phyloP scores from a whole-genome alignment of 2,888 invertebrate genomes.

The Plebejus anna region DNA sequence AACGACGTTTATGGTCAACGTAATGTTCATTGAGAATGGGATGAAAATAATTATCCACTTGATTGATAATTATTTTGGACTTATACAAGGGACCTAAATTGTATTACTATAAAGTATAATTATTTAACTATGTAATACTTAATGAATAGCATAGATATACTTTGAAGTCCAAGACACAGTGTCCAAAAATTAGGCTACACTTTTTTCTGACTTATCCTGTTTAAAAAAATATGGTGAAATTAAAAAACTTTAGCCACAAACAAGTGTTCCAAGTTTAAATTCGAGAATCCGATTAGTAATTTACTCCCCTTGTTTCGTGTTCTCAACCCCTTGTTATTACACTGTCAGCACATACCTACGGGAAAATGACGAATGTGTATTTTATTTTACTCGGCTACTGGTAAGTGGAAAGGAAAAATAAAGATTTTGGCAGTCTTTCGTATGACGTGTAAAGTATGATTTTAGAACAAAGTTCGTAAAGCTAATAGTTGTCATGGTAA shows the following conservation, averaged over 20 bases:
- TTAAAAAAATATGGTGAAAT: not conserved
- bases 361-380: slow-evolving; percentile 57
- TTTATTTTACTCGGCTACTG: not conserved
- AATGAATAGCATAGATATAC: too few species aligned
- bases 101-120: too few species aligned
- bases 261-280: slow-evolving; percentile 17
- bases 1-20: not conserved
- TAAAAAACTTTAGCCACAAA: not conserved
- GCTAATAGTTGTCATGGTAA: too few species aligned
- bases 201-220: too few species aligned
- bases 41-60: not conserved
- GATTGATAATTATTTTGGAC: not conserved
- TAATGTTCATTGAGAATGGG: not conserved
- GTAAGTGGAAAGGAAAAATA: too few species aligned
- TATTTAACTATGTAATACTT: too few species aligned
- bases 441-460: not conserved
- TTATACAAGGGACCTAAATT: not conserved
- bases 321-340: slow-evolving; percentile 75
- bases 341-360: slow-evolving; percentile 73
- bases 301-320: slow-evolving; percentile 63
- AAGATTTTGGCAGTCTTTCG: not conserved
- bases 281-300: slow-evolving; percentile 62
- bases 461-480: too few species aligned
- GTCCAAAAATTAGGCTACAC: too few species aligned
- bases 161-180: too few species aligned